phyloP scores from a whole-genome alignment of 2,113 vertebrate species.

The Ariopsis seemanni region DNA sequence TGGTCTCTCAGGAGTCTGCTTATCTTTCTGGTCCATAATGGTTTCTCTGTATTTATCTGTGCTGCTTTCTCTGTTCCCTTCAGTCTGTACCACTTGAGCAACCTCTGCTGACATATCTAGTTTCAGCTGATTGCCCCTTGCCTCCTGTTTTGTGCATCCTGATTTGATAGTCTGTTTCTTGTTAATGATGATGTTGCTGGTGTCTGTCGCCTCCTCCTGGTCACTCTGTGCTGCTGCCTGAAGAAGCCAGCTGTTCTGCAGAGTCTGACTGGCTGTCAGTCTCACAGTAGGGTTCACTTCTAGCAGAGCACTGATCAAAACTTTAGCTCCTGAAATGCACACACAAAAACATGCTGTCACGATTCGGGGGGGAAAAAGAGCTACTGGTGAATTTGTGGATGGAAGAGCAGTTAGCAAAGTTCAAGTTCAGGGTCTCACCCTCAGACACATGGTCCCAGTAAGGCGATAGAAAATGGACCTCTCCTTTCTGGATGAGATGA shows the following conservation, averaged over 20 bases:
- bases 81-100: background rate
- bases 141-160: background rate
- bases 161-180: constrained; percentile 33
- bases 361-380: background rate
- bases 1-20: constrained; percentile 15
- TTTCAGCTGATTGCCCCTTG: background rate
- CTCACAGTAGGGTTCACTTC: constrained; percentile 82
- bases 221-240: constrained; percentile 56
- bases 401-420: background rate
- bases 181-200: constrained; percentile 3
- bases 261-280: constrained; percentile 82
- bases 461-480: constrained; percentile 85
- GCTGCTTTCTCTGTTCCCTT: constrained; percentile 6
- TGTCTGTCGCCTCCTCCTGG: constrained; percentile 69
- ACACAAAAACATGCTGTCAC: constrained; percentile 13
- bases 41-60: constrained; percentile 33
- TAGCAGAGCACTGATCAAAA: constrained; percentile 83
- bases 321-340: constrained; percentile 77
- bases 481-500: constrained; percentile 86
- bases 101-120: background rate
- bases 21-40: constrained; percentile 19
- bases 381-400: background rate
- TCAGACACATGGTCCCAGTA: constrained; percentile 95
- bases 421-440: constrained; percentile 71
- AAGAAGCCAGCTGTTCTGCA: constrained; percentile 86